These are phyloP conservation scores for Hipparchia semele DNA, from an alignment of 2,888 invertebrate genomes.

Conservation along the genomic window DNA sequence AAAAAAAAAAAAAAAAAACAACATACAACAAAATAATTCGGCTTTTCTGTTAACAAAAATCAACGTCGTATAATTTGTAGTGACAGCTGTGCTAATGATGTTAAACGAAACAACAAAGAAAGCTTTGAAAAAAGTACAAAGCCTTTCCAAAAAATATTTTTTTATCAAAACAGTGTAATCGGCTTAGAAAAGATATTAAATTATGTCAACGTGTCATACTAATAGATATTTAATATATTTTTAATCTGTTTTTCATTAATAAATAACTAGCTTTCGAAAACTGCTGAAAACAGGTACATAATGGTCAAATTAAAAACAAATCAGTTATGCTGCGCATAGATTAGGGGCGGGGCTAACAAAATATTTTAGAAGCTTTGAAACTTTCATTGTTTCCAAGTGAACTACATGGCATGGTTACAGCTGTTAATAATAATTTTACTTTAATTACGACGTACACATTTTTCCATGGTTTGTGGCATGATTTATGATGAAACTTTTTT, in stretches of 20 bases:
- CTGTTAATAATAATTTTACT: too few relatives aligned
- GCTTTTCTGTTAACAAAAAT: not conserved
- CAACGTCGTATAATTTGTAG: too few relatives aligned
- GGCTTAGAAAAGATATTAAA: not conserved
- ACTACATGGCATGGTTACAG: too few relatives aligned
- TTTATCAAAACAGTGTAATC: not conserved
- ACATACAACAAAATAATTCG: not conserved
- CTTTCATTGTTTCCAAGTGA: too few relatives aligned
- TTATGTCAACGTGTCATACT: not conserved
- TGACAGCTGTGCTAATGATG: too few relatives aligned
- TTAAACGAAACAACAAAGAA: not conserved
- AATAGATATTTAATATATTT: slow-evolving; percentile 6
- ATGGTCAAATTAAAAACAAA: slow-evolving; percentile 13
- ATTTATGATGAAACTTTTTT: too few relatives aligned
- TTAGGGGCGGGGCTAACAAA: not conserved
- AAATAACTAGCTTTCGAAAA: slow-evolving; percentile 5
- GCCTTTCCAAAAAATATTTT: not conserved
- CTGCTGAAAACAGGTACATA: not conserved
- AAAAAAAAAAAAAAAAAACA: too few relatives aligned
- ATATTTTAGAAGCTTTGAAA: not conserved
- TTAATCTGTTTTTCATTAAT: slow-evolving; percentile 12
- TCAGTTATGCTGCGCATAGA: slow-evolving; percentile 3
- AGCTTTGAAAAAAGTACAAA: not conserved
- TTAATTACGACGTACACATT: not conserved
- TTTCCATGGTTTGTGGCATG: too few relatives aligned